phyloP scores from a whole-genome alignment of 1,140 invertebrate species.

The Matsumurasca onukii region DNA sequence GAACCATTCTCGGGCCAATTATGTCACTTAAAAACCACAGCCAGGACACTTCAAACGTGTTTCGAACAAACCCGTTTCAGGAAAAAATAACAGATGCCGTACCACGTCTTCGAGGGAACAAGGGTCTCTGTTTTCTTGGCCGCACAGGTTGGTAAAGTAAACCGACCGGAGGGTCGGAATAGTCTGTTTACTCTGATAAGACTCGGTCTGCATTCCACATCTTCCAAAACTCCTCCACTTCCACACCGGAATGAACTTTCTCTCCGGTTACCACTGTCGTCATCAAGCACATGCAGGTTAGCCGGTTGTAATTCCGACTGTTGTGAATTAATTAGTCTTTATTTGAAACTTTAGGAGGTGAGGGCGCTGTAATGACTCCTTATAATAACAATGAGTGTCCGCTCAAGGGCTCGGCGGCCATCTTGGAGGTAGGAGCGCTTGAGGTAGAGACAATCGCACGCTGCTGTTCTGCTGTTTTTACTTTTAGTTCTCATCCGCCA shows the following conservation, averaged over 20 bases:
- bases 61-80: too few relatives aligned
- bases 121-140: too few relatives aligned
- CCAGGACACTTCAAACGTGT: too few relatives aligned
- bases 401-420: background rate
- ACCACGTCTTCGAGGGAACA: too few relatives aligned
- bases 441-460: background rate
- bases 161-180: too few relatives aligned
- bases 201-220: background rate
- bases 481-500: conserved; percentile 5
- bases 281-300: too few relatives aligned
- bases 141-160: too few relatives aligned
- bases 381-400: background rate
- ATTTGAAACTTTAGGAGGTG: conserved; percentile 18
- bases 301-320: conserved; percentile 21
- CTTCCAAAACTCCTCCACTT: background rate
- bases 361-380: conserved; percentile 9
- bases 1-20: too few relatives aligned
- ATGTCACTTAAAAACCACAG: too few relatives aligned
- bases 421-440: background rate
- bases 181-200: background rate
- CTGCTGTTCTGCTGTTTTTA: conserved; percentile 13
- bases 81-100: too few relatives aligned
- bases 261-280: too few relatives aligned
- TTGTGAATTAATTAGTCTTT: conserved; percentile 21
- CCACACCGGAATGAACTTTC: background rate